Evolutionary conservation across 2,113 vertebrate genomes (phyloP).

Genomic region (Blennius ocellaris): DNA sequence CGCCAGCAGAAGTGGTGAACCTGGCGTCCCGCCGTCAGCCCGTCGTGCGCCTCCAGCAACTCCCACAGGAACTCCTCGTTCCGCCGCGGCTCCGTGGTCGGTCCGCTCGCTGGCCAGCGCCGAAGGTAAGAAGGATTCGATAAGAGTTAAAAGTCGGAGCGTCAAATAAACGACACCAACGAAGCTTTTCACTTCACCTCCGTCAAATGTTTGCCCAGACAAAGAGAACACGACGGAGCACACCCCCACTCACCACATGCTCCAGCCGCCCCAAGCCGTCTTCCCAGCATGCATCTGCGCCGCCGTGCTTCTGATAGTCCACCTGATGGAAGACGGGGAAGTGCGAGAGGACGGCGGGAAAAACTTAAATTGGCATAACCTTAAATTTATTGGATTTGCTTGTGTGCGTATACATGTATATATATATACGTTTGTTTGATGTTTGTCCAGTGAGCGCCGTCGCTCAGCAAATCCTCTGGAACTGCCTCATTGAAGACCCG

Average conservation of each 20-base stretch:
- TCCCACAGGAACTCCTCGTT: constrained; percentile 99
- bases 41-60: constrained; percentile 96
- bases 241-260: constrained; percentile 94
- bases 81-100: constrained; percentile 95
- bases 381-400: not conserved
- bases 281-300: constrained; percentile 99
- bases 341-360: constrained; percentile 92
- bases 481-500: constrained; percentile 98
- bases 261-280: constrained; percentile 96
- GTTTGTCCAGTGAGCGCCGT: constrained; percentile 91
- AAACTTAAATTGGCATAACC: no score
- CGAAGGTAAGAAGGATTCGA: constrained; percentile 86
- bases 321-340: constrained; percentile 98
- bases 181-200: not conserved
- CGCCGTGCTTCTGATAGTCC: constrained; percentile 95
- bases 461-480: constrained; percentile 98
- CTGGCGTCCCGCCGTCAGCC: constrained; percentile 97
- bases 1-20: constrained; percentile 97
- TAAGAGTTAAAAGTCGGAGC: no score
- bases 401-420: not conserved
- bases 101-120: constrained; percentile 94
- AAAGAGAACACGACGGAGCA: constrained; percentile 96
- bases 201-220: constrained; percentile 79
- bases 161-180: no score
- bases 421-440: not conserved